phyloP scores from a whole-genome alignment of 2,888 invertebrate genomes.

The Lasioglossum pauxillum region DNA sequence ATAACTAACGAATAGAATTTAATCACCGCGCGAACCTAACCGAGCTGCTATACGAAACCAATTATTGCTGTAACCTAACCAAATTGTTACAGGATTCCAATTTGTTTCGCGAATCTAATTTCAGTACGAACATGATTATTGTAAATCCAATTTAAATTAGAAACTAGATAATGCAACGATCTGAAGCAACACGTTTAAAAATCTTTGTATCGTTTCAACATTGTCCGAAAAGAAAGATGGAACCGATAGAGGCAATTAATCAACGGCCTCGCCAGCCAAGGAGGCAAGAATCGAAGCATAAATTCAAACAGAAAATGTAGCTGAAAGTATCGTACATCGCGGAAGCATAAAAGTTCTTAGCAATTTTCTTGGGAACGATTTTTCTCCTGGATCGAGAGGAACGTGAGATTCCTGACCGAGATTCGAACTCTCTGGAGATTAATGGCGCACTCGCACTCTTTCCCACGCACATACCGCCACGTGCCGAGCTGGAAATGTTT shows the following conservation, averaged over 20 bases:
- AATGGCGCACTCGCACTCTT: background rate
- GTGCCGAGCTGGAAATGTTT: background rate
- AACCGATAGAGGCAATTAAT: background rate
- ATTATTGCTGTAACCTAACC: background rate
- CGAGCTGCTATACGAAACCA: background rate
- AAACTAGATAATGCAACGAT: no score
- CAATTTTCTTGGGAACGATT: background rate
- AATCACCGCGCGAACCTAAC: background rate
- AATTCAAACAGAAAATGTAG: background rate
- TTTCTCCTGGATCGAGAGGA: background rate
- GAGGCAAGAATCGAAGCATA: background rate
- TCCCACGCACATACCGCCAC: background rate
- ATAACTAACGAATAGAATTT: background rate
- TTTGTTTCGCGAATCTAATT: background rate
- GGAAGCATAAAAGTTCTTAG: background rate
- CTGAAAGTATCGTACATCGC: conserved; percentile 1
- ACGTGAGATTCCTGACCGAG: background rate
- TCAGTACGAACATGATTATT: background rate
- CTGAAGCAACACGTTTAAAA: background rate
- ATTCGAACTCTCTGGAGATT: conserved; percentile 8
- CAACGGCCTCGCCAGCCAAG: background rate
- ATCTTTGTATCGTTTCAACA: background rate
- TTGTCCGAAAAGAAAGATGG: background rate
- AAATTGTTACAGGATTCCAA: background rate
- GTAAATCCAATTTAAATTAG: background rate